phyloP scores from a whole-genome alignment of 1,140 invertebrate genomes.

The Zaprionus vittiger region DNA sequence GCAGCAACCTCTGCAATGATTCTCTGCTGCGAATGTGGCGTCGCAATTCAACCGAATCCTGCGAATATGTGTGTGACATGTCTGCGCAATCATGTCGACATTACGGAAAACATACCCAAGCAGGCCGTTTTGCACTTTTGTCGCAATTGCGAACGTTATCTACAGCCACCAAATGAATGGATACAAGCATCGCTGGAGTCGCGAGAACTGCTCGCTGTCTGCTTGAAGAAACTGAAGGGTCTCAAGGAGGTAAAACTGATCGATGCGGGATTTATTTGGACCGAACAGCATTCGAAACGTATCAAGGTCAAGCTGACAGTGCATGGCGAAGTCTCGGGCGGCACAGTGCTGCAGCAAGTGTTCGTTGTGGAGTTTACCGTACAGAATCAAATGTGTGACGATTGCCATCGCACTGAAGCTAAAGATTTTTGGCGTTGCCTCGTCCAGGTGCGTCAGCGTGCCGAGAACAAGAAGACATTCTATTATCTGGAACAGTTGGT shows the following conservation, averaged over 20 bases:
- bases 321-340: constrained; percentile 96
- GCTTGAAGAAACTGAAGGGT: constrained; percentile 97
- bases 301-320: constrained; percentile 98
- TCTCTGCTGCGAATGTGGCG: constrained; percentile 92
- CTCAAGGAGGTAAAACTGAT: constrained; percentile 95
- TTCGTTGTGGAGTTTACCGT: constrained; percentile 98
- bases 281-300: constrained; percentile 99
- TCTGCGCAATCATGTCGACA: constrained; percentile 95
- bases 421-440: constrained; percentile 98
- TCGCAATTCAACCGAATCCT: constrained; percentile 95
- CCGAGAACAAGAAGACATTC: constrained; percentile 98
- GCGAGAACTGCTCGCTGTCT: constrained; percentile 95
- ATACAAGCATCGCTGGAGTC: constrained; percentile 95
- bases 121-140: constrained; percentile 96
- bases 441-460: constrained; percentile 94
- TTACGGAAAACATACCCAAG: constrained; percentile 98
- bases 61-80: constrained; percentile 99
- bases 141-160: constrained; percentile 96
- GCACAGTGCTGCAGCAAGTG: constrained; percentile 93
- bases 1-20: constrained; percentile 45
- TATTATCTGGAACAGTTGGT: constrained; percentile 99
- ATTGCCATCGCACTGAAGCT: constrained; percentile 98
- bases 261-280: constrained; percentile 99
- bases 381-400: constrained; percentile 97
- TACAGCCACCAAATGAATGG: constrained; percentile 97